Evolutionary conservation across 2,113 vertebrate species (phyloP), one percentile per base, ranked within the genome.

Genomic region (Nothoprocta perdicaria): DNA sequence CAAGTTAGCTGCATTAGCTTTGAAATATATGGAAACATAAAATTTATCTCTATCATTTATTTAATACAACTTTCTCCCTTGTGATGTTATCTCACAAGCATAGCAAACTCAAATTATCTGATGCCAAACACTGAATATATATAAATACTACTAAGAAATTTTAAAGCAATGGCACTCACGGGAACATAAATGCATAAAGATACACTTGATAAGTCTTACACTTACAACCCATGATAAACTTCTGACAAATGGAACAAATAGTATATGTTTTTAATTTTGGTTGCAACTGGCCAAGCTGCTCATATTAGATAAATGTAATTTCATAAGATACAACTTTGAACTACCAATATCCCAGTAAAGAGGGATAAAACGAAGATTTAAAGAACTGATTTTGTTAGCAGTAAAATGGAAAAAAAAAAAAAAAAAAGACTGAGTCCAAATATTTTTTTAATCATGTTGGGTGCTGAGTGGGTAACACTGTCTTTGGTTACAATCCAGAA

Each of bases 31-130:
- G 97, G 94, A 98, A 98, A 97, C 97, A 97, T 97, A 98, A 98
- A 98, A 98, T 98, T 98, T 99, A 98, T 98, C 97, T 98, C 96
- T 98, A 97, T 98, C 98, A 98, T 99, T 99, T 99, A 99, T 99
- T 98, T 98, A 98, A 98, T 97, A 97, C 95, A 96, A 93, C 94
- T 95, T 96, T 96, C 75, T 98, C 97, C 97, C 97, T 90, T 92
- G 97, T 97, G 98, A 98, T 57, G 93, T 97, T 98, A 97, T 97
- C 97, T 97, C 97, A 97, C 96, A 98, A 98, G 97, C 96, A 97
- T 86, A 81, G 97, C 91, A 97, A 98, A 98, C 95, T 98, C 98
- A 98, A 98, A 98, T 99, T 98, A 98, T 98, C 98, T 98, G 97
- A 97, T 98, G 90, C 92, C 97, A 96, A 97, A 97, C 43, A 80